Conservation (phyloP, 2,888 invertebrate genomes). For the Lycaena phlaeas region DNA sequence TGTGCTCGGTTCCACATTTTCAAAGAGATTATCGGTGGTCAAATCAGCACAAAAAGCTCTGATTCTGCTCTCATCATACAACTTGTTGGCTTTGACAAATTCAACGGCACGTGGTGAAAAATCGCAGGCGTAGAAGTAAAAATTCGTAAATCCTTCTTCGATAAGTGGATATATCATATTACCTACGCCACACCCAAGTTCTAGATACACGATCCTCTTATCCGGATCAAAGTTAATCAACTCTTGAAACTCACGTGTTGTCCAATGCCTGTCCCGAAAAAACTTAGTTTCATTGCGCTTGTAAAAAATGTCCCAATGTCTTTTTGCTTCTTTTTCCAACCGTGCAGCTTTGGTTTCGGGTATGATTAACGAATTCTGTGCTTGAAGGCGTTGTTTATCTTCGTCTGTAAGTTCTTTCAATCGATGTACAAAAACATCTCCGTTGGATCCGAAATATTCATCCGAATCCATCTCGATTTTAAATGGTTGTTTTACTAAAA, state of each 20-base stretch:
- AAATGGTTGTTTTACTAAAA: not conserved
- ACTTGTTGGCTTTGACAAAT: not conserved
- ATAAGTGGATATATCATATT: constrained; percentile 95
- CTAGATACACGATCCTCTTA: constrained; percentile 77
- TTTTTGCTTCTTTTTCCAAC: constrained; percentile 86
- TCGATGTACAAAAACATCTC: constrained; percentile 45
- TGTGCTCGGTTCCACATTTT: constrained; percentile 54
- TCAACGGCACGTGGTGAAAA: not conserved
- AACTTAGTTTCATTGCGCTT: constrained; percentile 94
- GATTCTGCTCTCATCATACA: constrained; percentile 57
- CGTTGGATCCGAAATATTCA: constrained; percentile 31
- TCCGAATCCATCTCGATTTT: constrained; percentile 48
- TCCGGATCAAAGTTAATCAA: constrained; percentile 72
- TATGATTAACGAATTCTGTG: constrained; percentile 74
- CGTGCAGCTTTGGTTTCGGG: constrained; percentile 82
- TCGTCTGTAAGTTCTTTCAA: constrained; percentile 70
- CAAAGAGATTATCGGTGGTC: constrained; percentile 77
- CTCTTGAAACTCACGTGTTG: constrained; percentile 92
- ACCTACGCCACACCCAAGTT: constrained; percentile 97
- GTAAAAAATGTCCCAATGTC: constrained; percentile 97
- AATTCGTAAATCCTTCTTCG: constrained; percentile 77
- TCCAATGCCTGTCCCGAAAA: constrained; percentile 98
- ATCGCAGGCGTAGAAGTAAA: constrained; percentile 84
- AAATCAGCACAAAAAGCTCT: constrained; percentile 90
- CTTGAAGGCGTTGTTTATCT: constrained; percentile 75